Evolutionary conservation across 2,797 vertebrate genomes (phyloP), one percentile per base, ranked within the genome.

Genomic region (Brachyrhaphis roseni): DNA sequence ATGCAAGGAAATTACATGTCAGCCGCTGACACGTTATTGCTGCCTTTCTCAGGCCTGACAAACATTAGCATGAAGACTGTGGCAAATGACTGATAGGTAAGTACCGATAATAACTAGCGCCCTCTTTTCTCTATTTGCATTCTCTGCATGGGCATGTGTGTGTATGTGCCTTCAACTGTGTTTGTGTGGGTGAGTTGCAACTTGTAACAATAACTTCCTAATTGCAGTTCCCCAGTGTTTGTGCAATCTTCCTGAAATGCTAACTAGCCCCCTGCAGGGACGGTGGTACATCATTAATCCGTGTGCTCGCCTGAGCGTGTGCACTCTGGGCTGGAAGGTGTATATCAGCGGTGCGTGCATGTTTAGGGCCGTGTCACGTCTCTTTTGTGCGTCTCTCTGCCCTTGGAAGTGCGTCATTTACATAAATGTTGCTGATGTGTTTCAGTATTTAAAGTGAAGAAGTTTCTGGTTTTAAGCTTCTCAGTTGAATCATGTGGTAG

Each of bases 231-330:
- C 87, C 90, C 77, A 74, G 87, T 88, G 92, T 88, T 92, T 77
- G 89, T 86, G 88, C 90, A 91, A 91, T 91, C 91, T 93, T 90
- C 90, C 90, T 91, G 89, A 90, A 93, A 91, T 89, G 87, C 91
- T 94, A 94, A 94, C 92, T 90, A 89, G 90, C 84, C 84, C 84
- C 91, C 92, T 82, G 83, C 89, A 81, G 91, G 91, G 91, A 93
- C 87, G 86, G 83, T 78, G 72, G 79, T 89, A 83, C 91, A 91
- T 93, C 93, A 93, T 94, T 93, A 90, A 94, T 94, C 90, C 84
- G 62, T 86, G 87, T 83, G 86, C 80, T 79, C n/a, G 78, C 80
- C 66, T 85, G 87, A 83, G 90, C 23, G 47, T 80, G 86, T 64
- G 77, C 70, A 72, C 80, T 76, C 79, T 85, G 75, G 41, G 78